Evolutionary conservation across 2,888 invertebrate genomes (phyloP), one percentile per base, ranked within the genome.

Genomic region (Herminia tarsipennalis): DNA sequence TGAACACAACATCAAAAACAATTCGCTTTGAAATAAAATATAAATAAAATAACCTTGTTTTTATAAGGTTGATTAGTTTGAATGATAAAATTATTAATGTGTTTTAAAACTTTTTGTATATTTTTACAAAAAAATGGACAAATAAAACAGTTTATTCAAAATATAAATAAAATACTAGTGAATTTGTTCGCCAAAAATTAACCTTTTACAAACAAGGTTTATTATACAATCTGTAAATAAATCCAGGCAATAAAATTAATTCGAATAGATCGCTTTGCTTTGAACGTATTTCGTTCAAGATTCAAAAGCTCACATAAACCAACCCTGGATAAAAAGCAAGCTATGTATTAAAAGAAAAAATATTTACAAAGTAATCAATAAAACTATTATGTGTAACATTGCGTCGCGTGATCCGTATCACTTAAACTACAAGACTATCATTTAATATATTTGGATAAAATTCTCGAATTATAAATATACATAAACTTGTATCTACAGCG

Each of bases 391-490:
- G 70, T 67, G 52, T 24, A 44, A 44, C 48, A 54, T 54, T 59
- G 78, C 78, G 68, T 73, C 50, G 78, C 73, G 76, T 79, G 76
- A 69, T 64, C 54, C 56, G 47, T 67, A 69, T 66, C 42, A 66
- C 56, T 67, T 66, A 58, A 50, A 53, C 71, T 66, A 70, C 75
- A 77, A 78, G 76, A 81, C 79, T 83, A 85, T 74, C 54, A 64
- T 63, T 74, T 78, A 74, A 73, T 81, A 81, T 86, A 84, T 86
- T 88, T 86, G 86, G 86, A 86, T 84, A 86, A 70, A 78, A 69
- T 73, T 82, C 72, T 79, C 63, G 70, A 77, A 74, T 73, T 65
- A 58, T 57, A 56, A 55, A 64, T 68, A 63, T 66, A 72, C 63
- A 69, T 60, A 42, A 52, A 52, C 43, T 39, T 34, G 54, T 61